Base-by-base conservation (phyloP, 2,113 vertebrate genomes). In the Acanthisitta chloris region DNA sequence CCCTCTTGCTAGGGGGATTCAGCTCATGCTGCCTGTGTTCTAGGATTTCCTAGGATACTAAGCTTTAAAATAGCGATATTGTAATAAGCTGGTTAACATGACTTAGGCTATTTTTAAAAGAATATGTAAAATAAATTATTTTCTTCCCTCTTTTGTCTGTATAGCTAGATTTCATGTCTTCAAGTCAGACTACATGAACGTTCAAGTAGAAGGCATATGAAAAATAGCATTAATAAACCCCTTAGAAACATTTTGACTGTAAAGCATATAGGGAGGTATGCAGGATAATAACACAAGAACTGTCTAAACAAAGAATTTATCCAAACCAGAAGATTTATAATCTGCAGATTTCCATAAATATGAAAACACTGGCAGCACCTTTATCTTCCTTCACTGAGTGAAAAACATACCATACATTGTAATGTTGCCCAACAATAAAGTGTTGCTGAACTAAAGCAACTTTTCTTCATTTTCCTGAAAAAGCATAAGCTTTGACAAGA, bases 381-480 rank as follows among this genome's bases (percentile, higher is more conserved):
- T 78, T 58, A 36, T 90, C 61, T 90, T 94, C 42, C 12, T 92
- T 92, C 5, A 2, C 64, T 65, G 54, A 82, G 48, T 38, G 65
- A 86, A 92, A 95, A 95, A 38, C 12, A 81, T 49, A 48, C 21
- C 64, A 52, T 62, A 67, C 25, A 45, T 51, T 59, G 67, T 81
- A 96, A 92, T 40, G 40, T 21, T 93, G 72, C 86, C 86, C 86
- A 96, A 81, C 89, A 97, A 96, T 84, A 89, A 96, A 77, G 33
- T 86, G 57, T 65, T 94, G 54, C 52, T 96, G 95, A 80, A 92
- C 74, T 94, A 82, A 93, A 88, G 94, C 73, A 87, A 92, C 80
- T 96, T 97, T 97, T 96, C 85, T 93, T 92, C 86, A 96, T 97
- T 97, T 97, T 95, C 72, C 76, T 91, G 64, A 58, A 73, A 96